Evolutionary conservation across 2,888 invertebrate species (phyloP).

Genomic region (Dione vanillae): DNA sequence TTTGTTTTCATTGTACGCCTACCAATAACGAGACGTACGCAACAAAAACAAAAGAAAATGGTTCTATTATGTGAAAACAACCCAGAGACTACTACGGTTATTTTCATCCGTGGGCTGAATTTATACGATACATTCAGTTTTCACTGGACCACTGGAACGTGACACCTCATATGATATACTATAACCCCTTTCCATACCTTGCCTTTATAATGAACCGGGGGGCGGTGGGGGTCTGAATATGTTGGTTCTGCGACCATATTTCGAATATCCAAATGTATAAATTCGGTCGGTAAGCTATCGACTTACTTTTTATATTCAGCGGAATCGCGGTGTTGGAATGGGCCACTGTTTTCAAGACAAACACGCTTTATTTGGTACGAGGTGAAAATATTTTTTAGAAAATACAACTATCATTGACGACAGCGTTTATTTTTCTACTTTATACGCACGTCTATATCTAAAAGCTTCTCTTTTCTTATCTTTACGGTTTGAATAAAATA

Average conservation of each 20-base stretch:
- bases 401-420: constrained; percentile 44
- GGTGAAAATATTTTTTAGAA: constrained; percentile 49
- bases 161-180: constrained; percentile 56
- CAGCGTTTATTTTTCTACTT: constrained; percentile 41
- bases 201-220: constrained; percentile 17
- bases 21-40: constrained; percentile 78
- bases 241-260: constrained; percentile 72
- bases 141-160: constrained; percentile 60
- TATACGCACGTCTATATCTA: constrained; percentile 22
- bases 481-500: constrained; percentile 4
- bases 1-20: constrained; percentile 81
- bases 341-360: constrained; percentile 80
- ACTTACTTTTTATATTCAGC: constrained; percentile 83
- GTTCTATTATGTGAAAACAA: constrained; percentile 85
- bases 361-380: constrained; percentile 62
- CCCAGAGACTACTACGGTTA: constrained; percentile 79
- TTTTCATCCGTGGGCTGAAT: constrained; percentile 82
- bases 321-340: constrained; percentile 75
- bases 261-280: constrained; percentile 84
- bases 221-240: constrained; percentile 52
- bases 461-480: constrained; percentile 24
- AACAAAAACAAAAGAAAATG: constrained; percentile 84
- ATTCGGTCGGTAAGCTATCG: constrained; percentile 82
- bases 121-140: constrained; percentile 81
- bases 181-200: constrained; percentile 39